Base-by-base conservation (phyloP, 2,797 vertebrate species). In the Sebastes dallii region DNA sequence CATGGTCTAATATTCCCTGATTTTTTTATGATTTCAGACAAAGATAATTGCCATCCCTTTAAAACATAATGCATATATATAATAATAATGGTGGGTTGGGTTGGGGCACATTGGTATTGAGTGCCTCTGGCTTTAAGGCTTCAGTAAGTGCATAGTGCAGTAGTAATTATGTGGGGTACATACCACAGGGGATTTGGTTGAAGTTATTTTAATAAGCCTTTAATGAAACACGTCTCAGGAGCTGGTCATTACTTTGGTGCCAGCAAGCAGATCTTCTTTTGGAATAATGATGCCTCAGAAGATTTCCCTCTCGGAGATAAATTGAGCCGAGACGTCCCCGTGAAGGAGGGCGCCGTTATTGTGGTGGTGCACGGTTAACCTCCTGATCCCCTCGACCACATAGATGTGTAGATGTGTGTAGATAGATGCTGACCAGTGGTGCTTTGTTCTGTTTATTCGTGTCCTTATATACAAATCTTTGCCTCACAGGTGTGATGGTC, bases 401-500 rank as follows among this genome's bases (percentile, higher is more conserved):
- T 46, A 46, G 42, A 20, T 52, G 16, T 52, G 16, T 14, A 46
- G 42, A 20, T n/a, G 16, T 42, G 39, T 14, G 14, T 46, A 46
- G 42, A 18, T 46, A 46, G 14, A 46, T 46, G 14, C 71, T 74
- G 20, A 75, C 20, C 14, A 46, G 39, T 39, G 6, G 22, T 77
- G 76, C 36, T 67, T 88, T 56, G 11, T 73, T 75, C 30, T 84
- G 76, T 82, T 68, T 69, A 78, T 78, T 86, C 74, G 75, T 89
- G 70, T 91, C 56, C 83, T 89, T 22, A 84, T 79, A 84, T 79
- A 18, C 70, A 85, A 77, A 67, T 94, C 83, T 94, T 90, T 95
- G 65, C 92, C 92, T 94, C 91, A 61, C 93, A 96, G 95, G 96
- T 95, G 92, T 96, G 90, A 93, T 94, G 91, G 91, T 94, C 82